Percentiles rank a stretch among this genome's conserved stretches.
Conservation (phyloP, 2,113 vertebrate species). For the Columba livia region DNA sequence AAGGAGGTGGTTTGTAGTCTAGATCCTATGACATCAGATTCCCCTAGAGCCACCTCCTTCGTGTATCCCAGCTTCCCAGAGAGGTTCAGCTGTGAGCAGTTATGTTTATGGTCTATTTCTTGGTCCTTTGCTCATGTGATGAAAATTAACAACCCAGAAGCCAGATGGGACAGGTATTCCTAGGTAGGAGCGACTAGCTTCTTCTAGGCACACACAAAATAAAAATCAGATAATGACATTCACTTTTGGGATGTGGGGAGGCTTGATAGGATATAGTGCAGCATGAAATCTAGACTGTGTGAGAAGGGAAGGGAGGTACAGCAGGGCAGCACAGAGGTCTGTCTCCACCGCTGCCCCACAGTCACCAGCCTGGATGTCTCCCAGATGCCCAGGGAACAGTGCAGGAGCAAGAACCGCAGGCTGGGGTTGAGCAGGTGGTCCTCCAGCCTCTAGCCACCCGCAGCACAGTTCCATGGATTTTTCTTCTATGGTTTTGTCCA, state of each 20-base stretch:
- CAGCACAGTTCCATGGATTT: neutral
- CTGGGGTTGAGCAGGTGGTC: neutral
- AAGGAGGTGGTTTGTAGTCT: slow-evolving; percentile 32
- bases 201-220: neutral
- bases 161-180: slow-evolving; percentile 37
- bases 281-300: neutral
- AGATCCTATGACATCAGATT: neutral
- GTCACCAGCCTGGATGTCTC: neutral
- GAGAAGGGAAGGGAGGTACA: neutral
- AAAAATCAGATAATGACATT: neutral
- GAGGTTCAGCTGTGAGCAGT: slow-evolving; percentile 18
- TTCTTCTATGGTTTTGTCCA: neutral
- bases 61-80: slow-evolving; percentile 2
- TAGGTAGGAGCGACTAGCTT: neutral
- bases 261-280: neutral
- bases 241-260: neutral
- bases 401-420: neutral
- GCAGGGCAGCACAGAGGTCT: neutral
- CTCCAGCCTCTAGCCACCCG: neutral
- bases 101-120: slow-evolving; percentile 42
- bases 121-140: slow-evolving; percentile 33
- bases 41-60: slow-evolving; percentile 19
- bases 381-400: neutral
- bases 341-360: neutral
- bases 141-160: neutral